phyloP scores from a whole-genome alignment of 2,797 vertebrate genomes.

The Sebastes diploproa region DNA sequence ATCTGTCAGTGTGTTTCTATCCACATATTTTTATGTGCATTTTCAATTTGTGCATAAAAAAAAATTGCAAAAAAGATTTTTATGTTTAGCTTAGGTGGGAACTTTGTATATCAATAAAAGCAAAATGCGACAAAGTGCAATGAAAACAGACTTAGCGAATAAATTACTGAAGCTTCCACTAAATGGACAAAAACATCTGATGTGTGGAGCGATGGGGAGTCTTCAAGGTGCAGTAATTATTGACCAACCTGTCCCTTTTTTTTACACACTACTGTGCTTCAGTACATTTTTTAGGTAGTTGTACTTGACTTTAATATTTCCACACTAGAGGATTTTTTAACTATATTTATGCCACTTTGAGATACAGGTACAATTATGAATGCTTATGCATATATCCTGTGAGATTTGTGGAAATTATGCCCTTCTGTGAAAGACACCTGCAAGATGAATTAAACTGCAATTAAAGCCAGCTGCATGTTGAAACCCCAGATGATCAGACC shows the following conservation, averaged over 20 bases:
- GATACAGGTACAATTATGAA: not conserved
- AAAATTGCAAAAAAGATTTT: not conserved
- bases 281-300: not conserved
- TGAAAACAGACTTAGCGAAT: not conserved
- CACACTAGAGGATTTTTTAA: not conserved
- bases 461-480: constrained; percentile 29
- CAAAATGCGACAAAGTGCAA: not conserved
- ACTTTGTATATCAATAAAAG: not conserved
- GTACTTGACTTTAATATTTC: not conserved
- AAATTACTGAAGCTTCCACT: not conserved
- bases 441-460: constrained; percentile 29
- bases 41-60: not conserved
- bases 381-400: not conserved
- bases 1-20: not conserved
- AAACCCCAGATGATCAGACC: constrained; percentile 9
- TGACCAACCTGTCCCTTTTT: not conserved
- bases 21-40: not conserved
- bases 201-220: not conserved
- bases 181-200: not conserved
- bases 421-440: constrained; percentile 36
- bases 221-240: not conserved
- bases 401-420: constrained; percentile 6
- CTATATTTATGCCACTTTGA: constrained; percentile 6
- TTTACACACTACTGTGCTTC: not conserved
- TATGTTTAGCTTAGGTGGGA: not conserved